phyloP scores from a whole-genome alignment of 1,140 invertebrate genomes.

The Anthonomus grandis region DNA sequence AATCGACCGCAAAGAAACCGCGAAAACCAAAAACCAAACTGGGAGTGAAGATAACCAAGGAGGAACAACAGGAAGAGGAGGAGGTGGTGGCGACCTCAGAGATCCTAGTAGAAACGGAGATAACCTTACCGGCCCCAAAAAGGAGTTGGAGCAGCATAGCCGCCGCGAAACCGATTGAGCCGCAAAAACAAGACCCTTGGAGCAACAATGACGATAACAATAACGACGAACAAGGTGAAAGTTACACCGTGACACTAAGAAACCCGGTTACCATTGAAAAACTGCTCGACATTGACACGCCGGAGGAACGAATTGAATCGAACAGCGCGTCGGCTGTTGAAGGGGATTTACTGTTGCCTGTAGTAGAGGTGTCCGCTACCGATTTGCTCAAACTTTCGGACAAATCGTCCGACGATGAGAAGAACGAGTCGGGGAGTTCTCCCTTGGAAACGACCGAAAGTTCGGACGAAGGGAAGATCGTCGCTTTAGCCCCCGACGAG shows the following conservation, averaged over 20 bases:
- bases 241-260: conserved; percentile 28
- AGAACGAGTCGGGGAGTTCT: conserved; percentile 36
- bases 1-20: conserved; percentile 28
- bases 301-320: conserved; percentile 17
- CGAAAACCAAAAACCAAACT: conserved; percentile 46
- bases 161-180: conserved; percentile 25
- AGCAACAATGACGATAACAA: conserved; percentile 18
- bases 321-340: conserved; percentile 7
- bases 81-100: conserved; percentile 11
- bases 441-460: conserved; percentile 46
- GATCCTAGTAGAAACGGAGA: conserved; percentile 11
- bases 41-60: conserved; percentile 41
- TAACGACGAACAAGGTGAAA: conserved; percentile 23
- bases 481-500: not conserved
- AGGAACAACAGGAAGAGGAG: conserved; percentile 28
- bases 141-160: conserved; percentile 40
- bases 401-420: conserved; percentile 44
- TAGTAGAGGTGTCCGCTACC: not conserved
- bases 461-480: conserved; percentile 44
- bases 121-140: conserved; percentile 30
- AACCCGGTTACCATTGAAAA: conserved; percentile 19
- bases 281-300: conserved; percentile 32
- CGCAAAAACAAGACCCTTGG: conserved; percentile 8
- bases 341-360: not conserved
- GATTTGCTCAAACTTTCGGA: conserved; percentile 38